phyloP scores from a whole-genome alignment of 1,140 invertebrate species.

The Globodera ellingtonae region DNA sequence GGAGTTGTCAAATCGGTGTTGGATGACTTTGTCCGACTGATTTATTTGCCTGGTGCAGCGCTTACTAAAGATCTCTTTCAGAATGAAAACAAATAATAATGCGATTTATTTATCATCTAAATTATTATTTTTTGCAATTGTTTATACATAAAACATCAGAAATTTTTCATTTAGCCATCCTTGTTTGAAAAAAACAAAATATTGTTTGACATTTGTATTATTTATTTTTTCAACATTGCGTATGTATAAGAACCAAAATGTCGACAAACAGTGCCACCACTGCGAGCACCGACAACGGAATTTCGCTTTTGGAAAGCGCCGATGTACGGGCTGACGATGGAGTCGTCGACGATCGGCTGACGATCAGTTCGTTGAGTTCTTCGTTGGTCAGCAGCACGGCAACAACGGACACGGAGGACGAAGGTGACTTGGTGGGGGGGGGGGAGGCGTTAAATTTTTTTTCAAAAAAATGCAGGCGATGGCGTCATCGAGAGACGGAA shows the following conservation, averaged over 20 bases:
- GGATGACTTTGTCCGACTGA: constrained; percentile 14
- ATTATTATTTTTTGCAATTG: background rate
- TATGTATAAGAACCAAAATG: background rate
- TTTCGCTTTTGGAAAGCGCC: background rate
- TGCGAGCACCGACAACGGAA: constrained; percentile 12
- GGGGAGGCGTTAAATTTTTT: background rate
- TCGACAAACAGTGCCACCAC: constrained; percentile 1
- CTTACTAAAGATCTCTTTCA: background rate
- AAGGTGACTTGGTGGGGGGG: too few species aligned
- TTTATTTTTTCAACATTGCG: too few species aligned
- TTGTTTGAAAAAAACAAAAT: too few species aligned
- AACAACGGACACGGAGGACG: constrained; percentile 7
- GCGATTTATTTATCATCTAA: background rate
- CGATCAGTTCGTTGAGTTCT: constrained; percentile 27
- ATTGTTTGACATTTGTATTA: too few species aligned
- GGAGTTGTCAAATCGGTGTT: constrained; percentile 19
- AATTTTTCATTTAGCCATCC: too few species aligned
- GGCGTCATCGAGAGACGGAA: background rate
- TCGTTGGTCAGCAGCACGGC: constrained; percentile 8
- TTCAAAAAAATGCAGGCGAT: background rate
- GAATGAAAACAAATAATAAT: background rate
- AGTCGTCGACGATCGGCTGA: constrained; percentile 1
- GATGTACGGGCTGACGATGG: background rate
- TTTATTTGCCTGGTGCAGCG: constrained; percentile 27
- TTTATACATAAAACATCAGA: too few species aligned